Percentiles rank a stretch among this genome's conserved stretches.
Evolutionary conservation across 1,140 invertebrate genomes (phyloP).

Genomic region (Scylla paramamosain): DNA sequence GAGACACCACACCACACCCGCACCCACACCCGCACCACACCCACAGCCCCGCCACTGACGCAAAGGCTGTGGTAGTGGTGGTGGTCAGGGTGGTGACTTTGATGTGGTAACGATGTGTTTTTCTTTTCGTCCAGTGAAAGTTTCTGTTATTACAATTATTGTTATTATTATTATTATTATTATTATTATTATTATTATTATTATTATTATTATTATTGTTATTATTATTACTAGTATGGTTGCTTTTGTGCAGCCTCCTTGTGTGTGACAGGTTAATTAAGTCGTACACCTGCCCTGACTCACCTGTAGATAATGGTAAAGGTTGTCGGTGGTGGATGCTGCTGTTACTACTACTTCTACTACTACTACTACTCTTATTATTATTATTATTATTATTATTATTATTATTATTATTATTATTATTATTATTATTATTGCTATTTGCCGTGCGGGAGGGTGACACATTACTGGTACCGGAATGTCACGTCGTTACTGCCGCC

Average conservation of each 20-base stretch:
- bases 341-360: neutral
- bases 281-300: no score
- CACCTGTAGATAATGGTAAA: no score
- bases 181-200: constrained; percentile 26
- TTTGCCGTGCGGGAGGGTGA: neutral
- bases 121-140: no score
- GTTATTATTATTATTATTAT: constrained; percentile 9
- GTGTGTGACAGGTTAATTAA: no score
- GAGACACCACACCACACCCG: neutral
- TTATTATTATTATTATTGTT: neutral
- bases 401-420: constrained; percentile 8
- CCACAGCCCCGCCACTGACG: no score
- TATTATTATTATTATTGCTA: constrained; percentile 28
- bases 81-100: neutral
- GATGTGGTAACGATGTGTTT: no score
- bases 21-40: no score
- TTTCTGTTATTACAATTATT: neutral
- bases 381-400: constrained; percentile 27
- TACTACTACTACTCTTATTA: neutral
- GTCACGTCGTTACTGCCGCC: neutral
- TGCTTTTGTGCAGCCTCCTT: no score
- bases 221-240: no score
- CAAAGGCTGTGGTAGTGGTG: neutral
- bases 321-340: no score
- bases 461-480: no score